Evolutionary conservation across 2,888 invertebrate species (phyloP).

Genomic region (Tortricodes alternella): DNA sequence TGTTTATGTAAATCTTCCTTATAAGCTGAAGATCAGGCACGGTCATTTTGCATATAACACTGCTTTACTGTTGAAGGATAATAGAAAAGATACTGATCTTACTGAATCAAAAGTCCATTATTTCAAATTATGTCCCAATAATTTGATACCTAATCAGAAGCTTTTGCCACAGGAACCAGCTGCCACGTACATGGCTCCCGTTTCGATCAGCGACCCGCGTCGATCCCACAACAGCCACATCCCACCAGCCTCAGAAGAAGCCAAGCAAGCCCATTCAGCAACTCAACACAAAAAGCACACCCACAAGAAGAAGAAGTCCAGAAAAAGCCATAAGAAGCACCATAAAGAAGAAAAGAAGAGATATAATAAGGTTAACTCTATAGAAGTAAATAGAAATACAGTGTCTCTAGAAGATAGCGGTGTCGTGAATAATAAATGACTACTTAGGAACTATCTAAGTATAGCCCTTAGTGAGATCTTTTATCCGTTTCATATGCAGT

Average conservation of each 20-base stretch:
- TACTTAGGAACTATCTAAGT: background rate
- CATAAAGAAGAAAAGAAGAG: conserved; percentile 56
- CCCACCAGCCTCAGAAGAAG: background rate
- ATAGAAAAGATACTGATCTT: no score
- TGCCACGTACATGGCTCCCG: conserved; percentile 67
- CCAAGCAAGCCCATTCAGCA: no score
- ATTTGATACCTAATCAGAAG: no score
- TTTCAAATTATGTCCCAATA: no score
- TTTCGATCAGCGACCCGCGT: conserved; percentile 38
- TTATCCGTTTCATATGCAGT: no score
- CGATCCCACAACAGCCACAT: background rate
- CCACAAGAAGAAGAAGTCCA: conserved; percentile 32
- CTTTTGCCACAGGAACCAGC: conserved; percentile 51
- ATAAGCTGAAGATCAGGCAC: no score
- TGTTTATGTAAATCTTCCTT: no score
- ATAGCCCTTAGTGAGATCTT: no score
- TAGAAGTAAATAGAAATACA: conserved; percentile 53
- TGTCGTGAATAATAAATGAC: conserved; percentile 13
- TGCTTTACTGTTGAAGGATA: no score
- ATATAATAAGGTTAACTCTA: conserved; percentile 51
- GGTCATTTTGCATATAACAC: no score
- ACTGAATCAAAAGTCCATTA: no score
- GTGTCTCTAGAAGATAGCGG: conserved; percentile 63
- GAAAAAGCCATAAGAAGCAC: conserved; percentile 51
- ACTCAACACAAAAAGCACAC: conserved; percentile 14